Evolutionary conservation across 2,797 vertebrate species (phyloP), one percentile per base, ranked within the genome.

Genomic region (Lutra lutra): DNA sequence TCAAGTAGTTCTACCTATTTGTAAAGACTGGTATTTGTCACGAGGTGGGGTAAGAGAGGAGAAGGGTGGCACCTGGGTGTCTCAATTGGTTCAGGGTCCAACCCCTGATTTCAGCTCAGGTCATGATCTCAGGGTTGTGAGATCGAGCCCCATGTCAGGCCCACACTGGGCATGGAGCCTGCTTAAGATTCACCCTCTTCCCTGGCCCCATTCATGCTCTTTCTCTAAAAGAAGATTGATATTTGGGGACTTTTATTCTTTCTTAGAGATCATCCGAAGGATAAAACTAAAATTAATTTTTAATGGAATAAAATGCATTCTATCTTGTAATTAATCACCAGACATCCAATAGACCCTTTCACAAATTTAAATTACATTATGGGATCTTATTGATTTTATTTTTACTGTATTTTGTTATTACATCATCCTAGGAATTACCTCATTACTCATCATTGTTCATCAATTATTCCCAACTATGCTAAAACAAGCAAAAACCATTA

Each of bases 271-370:
- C 40, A 95, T 32, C 10, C 32, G 64, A 88, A 84, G 8, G 79
- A 68, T 64, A 85, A 96, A 88, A 96, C 62, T 62, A 60, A 66
- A 51, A 43, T 54, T 87, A 78, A 60, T 51, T 75, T 93, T 85
- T 66, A 62, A 89, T 23, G 84, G 13, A 92, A 66, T 29, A 94
- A 66, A 92, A 64, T 17, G n/a, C 25, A 43, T 88, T 88, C 72
- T 62, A 72, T 29, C 62, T 85, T 73, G n/a, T 9, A 87, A 84
- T 78, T 80, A 80, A 79, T 32, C 73, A 92, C 17, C 72, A 84
- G 38, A 51, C 56, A 23, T 73, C 78, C 27, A 91, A 23, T 20
- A 11, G 56, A 87, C 11, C 25, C 79, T 79, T 91, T 35, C 21
- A 38, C 51, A 70, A 90, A 70, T 48, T 38, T 86, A 91, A 86